Conservation (phyloP, 2,797 vertebrate genomes). For the Salarias fasciatus region DNA sequence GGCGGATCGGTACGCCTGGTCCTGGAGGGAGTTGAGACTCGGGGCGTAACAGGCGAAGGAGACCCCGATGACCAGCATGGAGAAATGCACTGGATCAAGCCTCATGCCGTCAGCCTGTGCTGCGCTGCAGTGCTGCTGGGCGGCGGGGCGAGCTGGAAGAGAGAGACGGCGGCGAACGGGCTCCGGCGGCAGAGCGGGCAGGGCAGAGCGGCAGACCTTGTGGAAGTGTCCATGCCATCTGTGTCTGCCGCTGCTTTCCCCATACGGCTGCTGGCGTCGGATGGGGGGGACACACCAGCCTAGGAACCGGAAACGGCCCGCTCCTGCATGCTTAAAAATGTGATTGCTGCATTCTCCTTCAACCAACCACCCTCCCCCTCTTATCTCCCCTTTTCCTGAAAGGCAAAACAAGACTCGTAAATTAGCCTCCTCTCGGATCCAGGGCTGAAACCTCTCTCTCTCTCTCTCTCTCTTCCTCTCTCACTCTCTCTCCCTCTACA, state of each 20-base stretch:
- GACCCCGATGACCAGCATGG: slow-evolving; percentile 97
- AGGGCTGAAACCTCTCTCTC: slow-evolving; percentile 65
- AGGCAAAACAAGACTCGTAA: slow-evolving; percentile 84
- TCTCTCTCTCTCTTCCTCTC: slow-evolving; percentile 37
- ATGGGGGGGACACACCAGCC: slow-evolving; percentile 86
- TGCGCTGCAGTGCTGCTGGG: slow-evolving; percentile 86
- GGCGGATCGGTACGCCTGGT: slow-evolving; percentile 93
- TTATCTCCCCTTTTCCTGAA: slow-evolving; percentile 75
- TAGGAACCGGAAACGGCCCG: slow-evolving; percentile 90
- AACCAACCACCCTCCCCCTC: slow-evolving; percentile 76
- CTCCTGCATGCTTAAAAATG: slow-evolving; percentile 84
- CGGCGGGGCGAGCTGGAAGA: slow-evolving; percentile 83
- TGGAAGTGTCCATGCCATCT: slow-evolving; percentile 96
- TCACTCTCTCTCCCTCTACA: slow-evolving; percentile 55
- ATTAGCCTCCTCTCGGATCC: slow-evolving; percentile 79
- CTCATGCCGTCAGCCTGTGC: slow-evolving; percentile 96
- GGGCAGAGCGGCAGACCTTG: slow-evolving; percentile 92
- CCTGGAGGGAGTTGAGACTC: slow-evolving; percentile 95
- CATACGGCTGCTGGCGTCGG: slow-evolving; percentile 87
- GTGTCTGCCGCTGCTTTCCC: slow-evolving; percentile 85
- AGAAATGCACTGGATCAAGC: slow-evolving; percentile 95
- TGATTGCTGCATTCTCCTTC: slow-evolving; percentile 86
- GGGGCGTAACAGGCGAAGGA: slow-evolving; percentile 97
- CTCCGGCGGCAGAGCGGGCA: slow-evolving; percentile 86
- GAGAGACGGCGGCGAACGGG: slow-evolving; percentile 84